A percentile compares a stretch with the other conserved stretches of the same genome.
These are phyloP conservation scores for Arctopsyche grandis DNA, from an alignment of 1,140 invertebrate species.

Conservation along the genomic window DNA sequence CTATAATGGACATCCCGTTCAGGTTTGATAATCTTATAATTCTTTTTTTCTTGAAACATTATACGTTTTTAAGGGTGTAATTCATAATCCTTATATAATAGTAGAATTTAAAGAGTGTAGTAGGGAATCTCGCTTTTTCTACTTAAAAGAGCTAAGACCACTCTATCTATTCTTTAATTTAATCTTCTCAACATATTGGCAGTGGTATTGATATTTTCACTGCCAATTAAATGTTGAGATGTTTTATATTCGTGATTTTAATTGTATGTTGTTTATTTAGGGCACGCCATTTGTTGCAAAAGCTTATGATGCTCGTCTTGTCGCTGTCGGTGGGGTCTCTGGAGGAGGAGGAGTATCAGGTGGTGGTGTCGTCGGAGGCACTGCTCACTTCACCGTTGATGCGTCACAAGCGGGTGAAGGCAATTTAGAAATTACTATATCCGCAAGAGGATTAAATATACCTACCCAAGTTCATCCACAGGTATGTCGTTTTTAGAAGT, in stretches of 20 bases:
- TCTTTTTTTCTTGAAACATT: no score
- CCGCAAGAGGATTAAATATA: constrained; percentile 91
- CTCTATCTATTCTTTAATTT: no score
- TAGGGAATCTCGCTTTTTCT: no score
- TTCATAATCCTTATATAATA: not conserved
- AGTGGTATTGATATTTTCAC: no score
- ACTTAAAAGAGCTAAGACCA: no score
- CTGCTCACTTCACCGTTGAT: constrained; percentile 94
- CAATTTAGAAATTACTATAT: constrained; percentile 97
- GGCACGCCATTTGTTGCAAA: constrained; percentile 94
- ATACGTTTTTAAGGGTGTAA: not conserved
- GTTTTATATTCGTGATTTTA: constrained; percentile 23
- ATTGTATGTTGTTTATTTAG: constrained; percentile 61
- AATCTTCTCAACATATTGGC: no score
- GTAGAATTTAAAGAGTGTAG: not conserved
- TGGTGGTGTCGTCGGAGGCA: constrained; percentile 79
- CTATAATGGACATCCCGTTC: constrained; percentile 88
- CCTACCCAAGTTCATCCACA: constrained; percentile 98
- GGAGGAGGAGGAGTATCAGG: constrained; percentile 69
- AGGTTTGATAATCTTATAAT: constrained; percentile 56
- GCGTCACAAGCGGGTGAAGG: constrained; percentile 97
- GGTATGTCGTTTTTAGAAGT: constrained; percentile 61
- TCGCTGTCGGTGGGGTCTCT: constrained; percentile 82
- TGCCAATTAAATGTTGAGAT: no score
- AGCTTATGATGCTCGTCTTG: constrained; percentile 91